These are phyloP conservation scores for Pteria penguin DNA, from an alignment of 2,888 invertebrate species.

Conservation along the genomic window DNA sequence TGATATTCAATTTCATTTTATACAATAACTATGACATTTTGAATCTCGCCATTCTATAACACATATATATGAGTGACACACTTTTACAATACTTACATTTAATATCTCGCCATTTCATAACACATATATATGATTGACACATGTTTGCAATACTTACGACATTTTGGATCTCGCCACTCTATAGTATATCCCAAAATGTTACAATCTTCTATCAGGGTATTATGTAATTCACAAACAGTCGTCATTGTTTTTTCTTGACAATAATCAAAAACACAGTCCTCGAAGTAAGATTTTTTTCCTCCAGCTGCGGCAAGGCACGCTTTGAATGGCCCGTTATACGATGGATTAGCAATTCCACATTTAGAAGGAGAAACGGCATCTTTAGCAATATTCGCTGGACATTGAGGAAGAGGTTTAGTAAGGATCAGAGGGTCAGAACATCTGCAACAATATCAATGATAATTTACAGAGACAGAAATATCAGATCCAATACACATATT, in stretches of 20 bases:
- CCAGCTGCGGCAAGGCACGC: neutral
- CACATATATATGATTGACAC: too few species aligned
- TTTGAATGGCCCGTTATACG: neutral
- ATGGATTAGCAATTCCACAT: neutral
- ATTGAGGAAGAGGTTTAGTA: neutral
- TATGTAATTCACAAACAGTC: neutral
- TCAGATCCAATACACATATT: too few species aligned
- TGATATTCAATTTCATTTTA: too few species aligned
- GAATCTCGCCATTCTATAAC: neutral
- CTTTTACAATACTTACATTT: too few species aligned
- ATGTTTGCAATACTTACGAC: neutral
- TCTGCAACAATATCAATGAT: too few species aligned
- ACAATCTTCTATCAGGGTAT: neutral
- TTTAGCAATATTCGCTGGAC: neutral
- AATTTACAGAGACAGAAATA: too few species aligned
- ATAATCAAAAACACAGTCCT: neutral
- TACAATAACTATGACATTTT: neutral
- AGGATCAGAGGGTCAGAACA: too few species aligned
- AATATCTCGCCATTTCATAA: too few species aligned
- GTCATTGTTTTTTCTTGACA: neutral
- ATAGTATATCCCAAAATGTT: neutral
- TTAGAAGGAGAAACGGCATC: neutral
- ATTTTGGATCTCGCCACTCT: neutral
- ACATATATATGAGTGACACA: neutral
- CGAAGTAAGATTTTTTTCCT: neutral